These are phyloP conservation scores for Epistrophe grossulariae DNA, from an alignment of 2,888 invertebrate species.

Conservation along the genomic window DNA sequence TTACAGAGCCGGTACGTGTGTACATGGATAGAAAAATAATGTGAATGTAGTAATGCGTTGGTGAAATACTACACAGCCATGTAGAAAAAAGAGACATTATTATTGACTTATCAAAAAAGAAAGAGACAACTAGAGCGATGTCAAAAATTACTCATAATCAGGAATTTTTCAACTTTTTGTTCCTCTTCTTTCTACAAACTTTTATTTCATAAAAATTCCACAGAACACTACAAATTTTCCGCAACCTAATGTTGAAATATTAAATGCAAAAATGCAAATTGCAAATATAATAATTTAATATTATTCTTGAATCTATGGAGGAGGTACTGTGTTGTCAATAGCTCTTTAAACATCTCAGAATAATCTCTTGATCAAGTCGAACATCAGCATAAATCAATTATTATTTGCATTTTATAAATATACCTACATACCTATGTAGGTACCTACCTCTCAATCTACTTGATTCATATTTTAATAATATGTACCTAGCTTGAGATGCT, in stretches of 20 bases:
- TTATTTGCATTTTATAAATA: too few relatives aligned
- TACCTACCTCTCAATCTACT: too few relatives aligned
- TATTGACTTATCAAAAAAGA: neutral
- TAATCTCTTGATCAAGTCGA: neutral
- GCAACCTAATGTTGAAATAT: neutral
- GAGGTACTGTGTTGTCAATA: neutral
- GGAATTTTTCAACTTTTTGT: constrained; percentile 54
- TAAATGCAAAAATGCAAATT: neutral
- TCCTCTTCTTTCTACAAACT: constrained; percentile 28
- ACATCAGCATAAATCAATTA: neutral
- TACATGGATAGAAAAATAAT: neutral
- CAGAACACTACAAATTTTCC: constrained; percentile 24
- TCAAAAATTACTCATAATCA: constrained; percentile 71
- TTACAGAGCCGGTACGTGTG: neutral
- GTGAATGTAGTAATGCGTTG: constrained; percentile 45
- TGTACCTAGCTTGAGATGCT: neutral
- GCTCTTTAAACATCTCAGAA: neutral
- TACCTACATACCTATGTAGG: too few relatives aligned
- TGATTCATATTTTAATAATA: neutral
- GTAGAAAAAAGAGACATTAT: constrained; percentile 19
- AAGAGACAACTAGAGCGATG: constrained; percentile 22
- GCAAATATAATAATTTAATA: too few relatives aligned
- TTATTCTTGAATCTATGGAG: neutral
- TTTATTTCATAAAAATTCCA: constrained; percentile 38
- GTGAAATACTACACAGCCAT: constrained; percentile 39